Base-by-base conservation (phyloP, 2,888 invertebrate species). In the Cephonodes hylas region DNA sequence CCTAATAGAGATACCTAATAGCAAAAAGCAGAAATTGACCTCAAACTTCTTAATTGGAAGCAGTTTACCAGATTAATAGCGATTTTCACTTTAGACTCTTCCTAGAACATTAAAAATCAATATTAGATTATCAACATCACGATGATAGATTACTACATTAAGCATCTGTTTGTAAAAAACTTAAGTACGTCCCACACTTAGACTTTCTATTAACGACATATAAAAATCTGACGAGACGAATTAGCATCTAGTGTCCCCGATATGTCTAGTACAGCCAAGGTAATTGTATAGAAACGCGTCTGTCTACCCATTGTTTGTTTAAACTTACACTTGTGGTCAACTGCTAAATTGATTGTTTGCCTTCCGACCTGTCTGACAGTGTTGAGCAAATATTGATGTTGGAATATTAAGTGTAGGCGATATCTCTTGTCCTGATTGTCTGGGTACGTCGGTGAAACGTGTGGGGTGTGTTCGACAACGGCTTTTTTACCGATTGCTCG, bases 311-410 rank as follows among this genome's bases (percentile, higher is more conserved):
- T 15, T 53, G 27, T 53, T 31, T 53, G 31, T 31, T 31, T 53
- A 31, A 10, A 18, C 53, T 53, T 31, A 53, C 53, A 31, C 18
- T 53, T 1, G 53, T 53, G 31, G 53, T 10, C 53, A 31, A 53
- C 31, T 53, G 31, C 18, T 53, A 53, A 53, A 53, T 46, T 46
- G 23, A 46, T 53, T 53, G 31, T 53, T 53, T 53, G 53, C 53
- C 31, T 18, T 20, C 10, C 27, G 31, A 53, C 27, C 31, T 18
- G 53, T 53, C 27, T 15, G 53, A 53, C 53, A 53, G 53, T 53
- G 2, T 46, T 46, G 23, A 8, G 1, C 18, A 53, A 53, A 53
- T 31, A 53, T 53, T 53, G 31, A 2, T 18, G 10, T 0, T 53
- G 3, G 45, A 20, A 53, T 18, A 38, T 38, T 38, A 38, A 53